A percentile compares a stretch with the other conserved stretches of the same genome.
Conservation (phyloP, 2,888 invertebrate species). For the Schizotus pectinicornis region DNA sequence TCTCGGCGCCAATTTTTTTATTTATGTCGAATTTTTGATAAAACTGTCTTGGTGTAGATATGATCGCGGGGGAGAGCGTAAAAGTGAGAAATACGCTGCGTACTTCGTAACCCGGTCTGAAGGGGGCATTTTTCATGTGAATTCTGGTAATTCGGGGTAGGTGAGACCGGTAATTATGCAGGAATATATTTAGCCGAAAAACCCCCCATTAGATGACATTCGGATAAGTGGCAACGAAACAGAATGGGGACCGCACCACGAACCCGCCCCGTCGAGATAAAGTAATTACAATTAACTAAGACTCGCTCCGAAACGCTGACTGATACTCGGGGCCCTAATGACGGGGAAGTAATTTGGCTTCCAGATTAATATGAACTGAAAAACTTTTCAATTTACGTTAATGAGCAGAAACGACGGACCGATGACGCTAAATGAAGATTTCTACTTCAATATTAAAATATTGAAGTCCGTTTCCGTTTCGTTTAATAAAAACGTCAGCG, state of each 20-base stretch:
- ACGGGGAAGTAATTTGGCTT: constrained; percentile 51
- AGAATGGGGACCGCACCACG: constrained; percentile 14
- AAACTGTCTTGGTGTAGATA: no score
- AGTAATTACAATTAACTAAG: constrained; percentile 52
- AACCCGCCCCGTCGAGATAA: constrained; percentile 43
- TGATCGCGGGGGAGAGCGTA: no score
- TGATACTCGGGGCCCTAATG: constrained; percentile 49
- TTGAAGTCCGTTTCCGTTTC: constrained; percentile 28
- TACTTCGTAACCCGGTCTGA: no score
- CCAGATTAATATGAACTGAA: constrained; percentile 49
- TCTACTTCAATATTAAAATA: constrained; percentile 29
- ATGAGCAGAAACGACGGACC: constrained; percentile 35
- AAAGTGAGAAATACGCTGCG: no score
- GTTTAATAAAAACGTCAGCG: constrained; percentile 24
- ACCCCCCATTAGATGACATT: constrained; percentile 10
- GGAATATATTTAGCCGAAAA: background rate
- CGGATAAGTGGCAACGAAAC: constrained; percentile 24
- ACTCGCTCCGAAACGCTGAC: constrained; percentile 41
- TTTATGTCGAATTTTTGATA: no score
- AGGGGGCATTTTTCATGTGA: no score
- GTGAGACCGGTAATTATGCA: no score
- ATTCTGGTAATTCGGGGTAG: no score
- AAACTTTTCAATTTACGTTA: constrained; percentile 49
- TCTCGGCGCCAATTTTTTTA: no score
- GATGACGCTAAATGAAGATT: constrained; percentile 32